Evolutionary conservation across 2,888 invertebrate species (phyloP).

Genomic region (Yponomeuta malinellus): DNA sequence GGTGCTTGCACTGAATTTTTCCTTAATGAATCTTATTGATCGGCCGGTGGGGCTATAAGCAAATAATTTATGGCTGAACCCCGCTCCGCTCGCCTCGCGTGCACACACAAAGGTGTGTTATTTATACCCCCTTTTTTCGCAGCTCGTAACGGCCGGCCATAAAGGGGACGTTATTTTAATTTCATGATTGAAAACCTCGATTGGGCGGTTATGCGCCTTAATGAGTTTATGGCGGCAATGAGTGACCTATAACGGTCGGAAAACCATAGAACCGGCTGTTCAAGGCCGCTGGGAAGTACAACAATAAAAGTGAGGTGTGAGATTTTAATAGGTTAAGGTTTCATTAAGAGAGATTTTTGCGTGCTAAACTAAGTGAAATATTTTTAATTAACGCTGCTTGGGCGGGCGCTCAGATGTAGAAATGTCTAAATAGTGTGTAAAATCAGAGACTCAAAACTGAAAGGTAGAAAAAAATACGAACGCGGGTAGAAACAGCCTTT

Average conservation of each 20-base stretch:
- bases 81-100: conserved; percentile 54
- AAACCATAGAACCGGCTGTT: conserved; percentile 41
- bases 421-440: not conserved
- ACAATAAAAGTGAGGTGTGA: not conserved
- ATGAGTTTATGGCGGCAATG: conserved; percentile 68
- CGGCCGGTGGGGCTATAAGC: conserved; percentile 54
- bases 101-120: conserved; percentile 70
- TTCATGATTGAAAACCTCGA: conserved; percentile 75
- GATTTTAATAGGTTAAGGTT: not conserved
- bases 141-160: conserved; percentile 71
- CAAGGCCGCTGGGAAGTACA: conserved; percentile 28
- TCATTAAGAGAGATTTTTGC: not conserved
- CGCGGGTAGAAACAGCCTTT: conserved; percentile 36
- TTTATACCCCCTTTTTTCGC: conserved; percentile 76
- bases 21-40: conserved; percentile 72
- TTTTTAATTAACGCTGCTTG: not conserved
- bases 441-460: not conserved
- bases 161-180: conserved; percentile 75
- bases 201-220: conserved; percentile 71
- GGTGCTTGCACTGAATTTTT: conserved; percentile 52
- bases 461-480: conserved; percentile 31
- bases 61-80: conserved; percentile 62
- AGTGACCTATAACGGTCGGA: conserved; percentile 58
- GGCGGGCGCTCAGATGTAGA: not conserved
- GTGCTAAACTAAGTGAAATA: not conserved